Evolutionary conservation across 2,113 vertebrate species (phyloP), one percentile per base, ranked within the genome.

Genomic region (Bombycilla garrulus): DNA sequence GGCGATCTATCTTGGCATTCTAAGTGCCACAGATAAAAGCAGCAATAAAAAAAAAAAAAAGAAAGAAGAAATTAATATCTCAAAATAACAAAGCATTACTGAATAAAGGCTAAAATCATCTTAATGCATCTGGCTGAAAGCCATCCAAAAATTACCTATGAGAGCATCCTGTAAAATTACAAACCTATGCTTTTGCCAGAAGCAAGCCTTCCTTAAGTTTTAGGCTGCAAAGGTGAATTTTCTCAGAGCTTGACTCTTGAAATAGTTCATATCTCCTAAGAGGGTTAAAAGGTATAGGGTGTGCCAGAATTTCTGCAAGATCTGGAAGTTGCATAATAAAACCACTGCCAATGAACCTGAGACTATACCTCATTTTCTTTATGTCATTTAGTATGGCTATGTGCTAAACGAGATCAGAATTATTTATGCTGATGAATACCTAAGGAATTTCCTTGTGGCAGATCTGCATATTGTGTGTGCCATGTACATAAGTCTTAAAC

Each of bases 51-150:
- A 53, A 47, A 36, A 19, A 33, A 74, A 21, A 76, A 20, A 24
- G 57, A 58, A 31, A 44, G 24, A 73, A 60, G 15, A 58, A 62
- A 90, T 44, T 0, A 90, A 61, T 57, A 81, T 54, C 53, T 77
- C 51, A 82, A 94, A 93, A 95, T 92, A 92, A 90, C 50, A 93
- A 92, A 91, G 33, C 62, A 65, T 82, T 80, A 70, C 67, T 77
- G 80, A 92, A 86, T 70, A 92, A 84, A 88, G 38, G 58, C 33
- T 90, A 96, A 93, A 90, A 84, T 71, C 6, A 71, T 69, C 70
- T 48, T 73, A 94, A 89, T 86, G n/a, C 24, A 87, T 45, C 21
- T 61, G 38, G 18, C n/a, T 90, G 87, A 94, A 95, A 88, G 44
- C 50, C 33, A 94, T 86, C 78, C 50, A 81, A 74, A 93, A 77